Conservation (phyloP, 2,797 vertebrate species). For the Pogoniulus pusillus region DNA sequence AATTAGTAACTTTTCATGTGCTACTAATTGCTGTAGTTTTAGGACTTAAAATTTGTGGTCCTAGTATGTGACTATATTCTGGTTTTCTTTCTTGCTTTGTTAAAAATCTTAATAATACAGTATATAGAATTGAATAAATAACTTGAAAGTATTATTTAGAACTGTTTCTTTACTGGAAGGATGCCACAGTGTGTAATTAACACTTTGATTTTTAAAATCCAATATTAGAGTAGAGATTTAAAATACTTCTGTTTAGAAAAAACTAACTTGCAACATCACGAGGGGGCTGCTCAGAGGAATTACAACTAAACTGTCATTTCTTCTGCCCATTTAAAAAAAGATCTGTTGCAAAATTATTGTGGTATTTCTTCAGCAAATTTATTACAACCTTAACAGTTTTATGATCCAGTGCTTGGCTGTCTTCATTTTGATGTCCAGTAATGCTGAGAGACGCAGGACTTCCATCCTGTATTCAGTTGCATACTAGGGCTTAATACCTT, state of each 20-base stretch:
- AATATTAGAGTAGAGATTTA: neutral
- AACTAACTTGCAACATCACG: neutral
- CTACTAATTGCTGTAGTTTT: neutral
- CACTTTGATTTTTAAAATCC: neutral
- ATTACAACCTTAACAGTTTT: neutral
- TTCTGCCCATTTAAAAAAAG: neutral
- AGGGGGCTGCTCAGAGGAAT: neutral
- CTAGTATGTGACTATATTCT: neutral
- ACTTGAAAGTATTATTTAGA: neutral
- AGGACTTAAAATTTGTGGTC: neutral
- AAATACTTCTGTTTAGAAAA: neutral
- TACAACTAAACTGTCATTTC: neutral
- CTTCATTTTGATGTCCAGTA: neutral
- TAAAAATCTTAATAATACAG: neutral
- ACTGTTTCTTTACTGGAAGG: neutral
- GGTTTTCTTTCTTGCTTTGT: neutral
- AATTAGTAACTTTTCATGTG: neutral
- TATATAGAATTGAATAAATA: neutral
- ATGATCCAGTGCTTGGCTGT: neutral
- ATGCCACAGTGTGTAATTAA: neutral
- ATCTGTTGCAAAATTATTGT: neutral
- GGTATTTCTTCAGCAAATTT: neutral
- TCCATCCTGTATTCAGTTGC: neutral
- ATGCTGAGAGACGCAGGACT: neutral
- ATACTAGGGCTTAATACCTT: neutral